Conservation (phyloP, 1,140 invertebrate species). For the Glomeris maerens region DNA sequence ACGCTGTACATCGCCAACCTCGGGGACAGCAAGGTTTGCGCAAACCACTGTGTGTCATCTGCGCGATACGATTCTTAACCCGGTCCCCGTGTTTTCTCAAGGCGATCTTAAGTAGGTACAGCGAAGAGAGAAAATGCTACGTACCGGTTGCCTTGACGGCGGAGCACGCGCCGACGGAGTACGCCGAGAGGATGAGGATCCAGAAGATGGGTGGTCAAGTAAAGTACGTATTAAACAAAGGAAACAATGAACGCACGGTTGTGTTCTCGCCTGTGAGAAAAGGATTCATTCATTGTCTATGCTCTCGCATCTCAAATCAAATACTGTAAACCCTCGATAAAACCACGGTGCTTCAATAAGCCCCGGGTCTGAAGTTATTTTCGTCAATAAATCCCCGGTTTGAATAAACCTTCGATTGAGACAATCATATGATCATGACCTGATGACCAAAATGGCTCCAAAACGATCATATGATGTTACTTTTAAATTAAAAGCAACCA, state of each 20-base stretch:
- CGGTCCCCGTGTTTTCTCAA: slow-evolving; percentile 15
- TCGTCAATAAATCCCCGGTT: too few relatives aligned
- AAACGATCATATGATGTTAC: not conserved
- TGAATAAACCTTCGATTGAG: too few relatives aligned
- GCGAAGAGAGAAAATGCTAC: slow-evolving; percentile 23
- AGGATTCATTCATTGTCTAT: too few relatives aligned
- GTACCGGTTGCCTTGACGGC: slow-evolving; percentile 31
- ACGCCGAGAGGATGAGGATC: slow-evolving; percentile 37
- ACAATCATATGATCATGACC: too few relatives aligned
- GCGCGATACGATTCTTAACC: slow-evolving; percentile 1
- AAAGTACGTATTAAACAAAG: slow-evolving; percentile 27
- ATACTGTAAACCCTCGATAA: too few relatives aligned
- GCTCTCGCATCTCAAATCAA: too few relatives aligned
- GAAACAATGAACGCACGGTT: too few relatives aligned
- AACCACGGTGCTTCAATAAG: too few relatives aligned
- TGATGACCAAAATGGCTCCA: slow-evolving; percentile 1
- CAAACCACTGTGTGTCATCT: not conserved
- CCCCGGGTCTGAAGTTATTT: too few relatives aligned
- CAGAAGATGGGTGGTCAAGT: slow-evolving; percentile 38
- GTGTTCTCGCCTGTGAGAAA: too few relatives aligned
- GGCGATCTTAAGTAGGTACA: slow-evolving; percentile 34
- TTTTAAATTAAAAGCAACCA: too few relatives aligned
- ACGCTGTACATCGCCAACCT: slow-evolving; percentile 36
- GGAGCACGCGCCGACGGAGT: slow-evolving; percentile 34
- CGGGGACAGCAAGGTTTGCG: slow-evolving; percentile 35